Evolutionary conservation across 2,797 vertebrate genomes (phyloP), one percentile per base, ranked within the genome.

Genomic region (Spondyliosoma cantharus): DNA sequence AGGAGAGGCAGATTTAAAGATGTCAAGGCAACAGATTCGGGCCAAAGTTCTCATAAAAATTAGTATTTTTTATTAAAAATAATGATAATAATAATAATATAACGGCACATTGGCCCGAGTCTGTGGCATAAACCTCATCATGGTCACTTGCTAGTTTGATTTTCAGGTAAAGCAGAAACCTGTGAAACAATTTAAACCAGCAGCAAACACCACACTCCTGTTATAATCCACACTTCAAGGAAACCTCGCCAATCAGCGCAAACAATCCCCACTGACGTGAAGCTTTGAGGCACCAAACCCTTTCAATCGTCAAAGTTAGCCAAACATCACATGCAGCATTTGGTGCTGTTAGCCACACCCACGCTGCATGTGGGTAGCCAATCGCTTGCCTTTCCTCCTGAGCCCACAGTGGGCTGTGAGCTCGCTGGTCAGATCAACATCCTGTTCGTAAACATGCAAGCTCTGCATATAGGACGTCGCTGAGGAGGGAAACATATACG

Each of bases 391-490:
- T 96, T 96, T 96, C 87, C 91, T 92, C 77, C 89, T 81, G 92
- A 91, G 79, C 89, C 89, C 93, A 87, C 75, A 90, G 78, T 82
- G 87, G 85, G 87, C 91, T 77, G 92, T 82, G 93, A 88, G 91
- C 94, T 96, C 96, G 90, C 89, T 94, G 94, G 94, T 95, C 93
- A 97, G 95, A 94, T 96, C 96, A 90, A 96, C 95, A 82, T 96
- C 95, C 94, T 97, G 96, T 69, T 96, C 95, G 95, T 96, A 97
- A 87, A 96, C 96, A 95, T 92, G 96, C 64, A 95, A 74, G 94
- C 92, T 95, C 87, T 71, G 91, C 87, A 90, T 74, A 88, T 85
- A 90, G 84, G 91, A 93, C 81, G 90, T 94, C 95, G 96, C 96
- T 96, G 88, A 76, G 94, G 87, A 94, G 91, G 85, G 92, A 95